Conservation (phyloP, 2,797 vertebrate genomes). For the Orestias chungarensis region DNA sequence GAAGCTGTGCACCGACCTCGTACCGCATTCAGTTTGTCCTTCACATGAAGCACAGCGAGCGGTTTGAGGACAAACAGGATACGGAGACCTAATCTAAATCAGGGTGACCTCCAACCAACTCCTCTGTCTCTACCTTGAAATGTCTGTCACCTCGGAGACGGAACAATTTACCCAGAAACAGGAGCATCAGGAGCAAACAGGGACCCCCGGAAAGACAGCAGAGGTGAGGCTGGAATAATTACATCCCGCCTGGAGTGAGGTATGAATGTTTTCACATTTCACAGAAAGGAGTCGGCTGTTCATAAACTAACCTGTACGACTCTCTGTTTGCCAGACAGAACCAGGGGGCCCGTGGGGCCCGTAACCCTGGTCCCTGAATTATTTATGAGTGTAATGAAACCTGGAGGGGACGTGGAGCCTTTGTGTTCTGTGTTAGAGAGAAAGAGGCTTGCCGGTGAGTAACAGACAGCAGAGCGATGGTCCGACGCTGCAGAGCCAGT, state of each 20-base stretch:
- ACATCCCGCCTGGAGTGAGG: conserved; percentile 26
- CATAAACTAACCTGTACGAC: conserved; percentile 53
- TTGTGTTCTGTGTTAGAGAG: no score
- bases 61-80: no score
- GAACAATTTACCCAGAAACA: conserved; percentile 51
- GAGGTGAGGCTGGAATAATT: conserved; percentile 18
- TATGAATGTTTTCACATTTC: conserved; percentile 7
- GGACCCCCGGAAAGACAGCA: conserved; percentile 9
- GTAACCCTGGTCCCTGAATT: conserved; percentile 59
- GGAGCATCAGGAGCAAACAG: conserved; percentile 25
- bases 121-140: conserved; percentile 48
- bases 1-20: no score
- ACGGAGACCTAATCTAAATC: conserved; percentile 43
- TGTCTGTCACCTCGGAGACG: conserved; percentile 48
- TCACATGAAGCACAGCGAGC: no score
- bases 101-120: conserved; percentile 23
- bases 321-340: conserved; percentile 47
- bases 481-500: conserved; percentile 19
- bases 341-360: background rate
- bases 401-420: conserved; percentile 16
- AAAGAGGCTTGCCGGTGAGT: conserved; percentile 21
- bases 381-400: conserved; percentile 77
- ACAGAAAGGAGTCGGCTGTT: conserved; percentile 40
- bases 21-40: no score
- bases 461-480: conserved; percentile 28